These are phyloP conservation scores for Rhabdomys dilectus DNA, from an alignment of 2,113 vertebrate species.

Conservation along the genomic window DNA sequence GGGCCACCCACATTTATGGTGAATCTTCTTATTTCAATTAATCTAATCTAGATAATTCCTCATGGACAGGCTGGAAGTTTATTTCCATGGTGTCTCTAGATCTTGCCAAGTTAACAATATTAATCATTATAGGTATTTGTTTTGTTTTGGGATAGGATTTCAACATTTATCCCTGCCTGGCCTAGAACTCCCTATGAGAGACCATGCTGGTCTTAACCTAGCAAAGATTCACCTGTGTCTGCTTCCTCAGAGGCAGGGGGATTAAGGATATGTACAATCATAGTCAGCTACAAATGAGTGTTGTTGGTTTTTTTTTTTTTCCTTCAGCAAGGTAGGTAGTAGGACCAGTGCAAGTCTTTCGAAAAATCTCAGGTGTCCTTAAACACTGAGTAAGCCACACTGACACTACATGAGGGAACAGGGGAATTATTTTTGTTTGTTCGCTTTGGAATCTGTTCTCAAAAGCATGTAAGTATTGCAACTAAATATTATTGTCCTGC, in stretches of 20 bases:
- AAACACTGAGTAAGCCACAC: background rate
- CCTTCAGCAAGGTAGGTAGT: background rate
- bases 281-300: background rate
- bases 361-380: background rate
- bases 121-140: background rate
- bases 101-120: background rate
- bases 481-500: background rate
- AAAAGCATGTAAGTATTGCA: background rate
- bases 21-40: background rate
- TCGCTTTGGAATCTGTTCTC: background rate
- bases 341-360: slow-evolving; percentile 11
- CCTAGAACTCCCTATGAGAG: background rate
- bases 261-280: background rate
- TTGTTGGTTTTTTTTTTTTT: background rate
- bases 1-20: background rate
- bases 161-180: background rate
- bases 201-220: background rate
- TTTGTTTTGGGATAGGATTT: background rate
- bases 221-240: background rate
- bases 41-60: background rate
- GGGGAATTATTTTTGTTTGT: background rate
- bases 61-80: background rate
- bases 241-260: background rate
- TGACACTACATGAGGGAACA: background rate
- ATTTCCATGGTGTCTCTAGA: background rate